Conservation (phyloP, 2,113 vertebrate genomes). For the Theristicus caerulescens region DNA sequence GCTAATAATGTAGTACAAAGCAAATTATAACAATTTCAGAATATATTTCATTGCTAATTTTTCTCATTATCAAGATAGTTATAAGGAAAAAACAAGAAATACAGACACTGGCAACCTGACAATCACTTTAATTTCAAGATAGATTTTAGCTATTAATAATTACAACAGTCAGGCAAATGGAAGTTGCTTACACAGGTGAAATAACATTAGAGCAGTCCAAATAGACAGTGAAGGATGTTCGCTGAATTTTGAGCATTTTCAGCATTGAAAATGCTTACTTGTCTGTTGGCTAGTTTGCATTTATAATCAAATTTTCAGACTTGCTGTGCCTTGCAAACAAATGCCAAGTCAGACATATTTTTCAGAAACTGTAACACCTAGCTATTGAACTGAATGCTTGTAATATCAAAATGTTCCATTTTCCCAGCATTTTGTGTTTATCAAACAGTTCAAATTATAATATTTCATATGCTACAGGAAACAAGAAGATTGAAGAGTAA, state of each 20-base stretch:
- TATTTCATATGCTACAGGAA: not conserved
- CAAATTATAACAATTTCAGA: not conserved
- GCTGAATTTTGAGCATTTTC: not conserved
- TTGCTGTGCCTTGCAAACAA: not conserved
- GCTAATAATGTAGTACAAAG: not conserved
- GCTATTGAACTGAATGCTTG: not conserved
- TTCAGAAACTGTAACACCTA: not conserved
- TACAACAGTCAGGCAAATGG: not conserved
- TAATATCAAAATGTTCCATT: not conserved
- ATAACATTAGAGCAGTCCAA: not conserved
- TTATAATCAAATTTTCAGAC: not conserved
- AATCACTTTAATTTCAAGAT: not conserved
- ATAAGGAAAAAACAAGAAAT: not conserved
- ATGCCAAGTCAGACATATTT: not conserved
- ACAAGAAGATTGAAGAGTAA: not conserved
- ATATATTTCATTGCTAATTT: not conserved
- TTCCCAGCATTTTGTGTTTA: not conserved
- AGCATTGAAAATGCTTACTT: not conserved
- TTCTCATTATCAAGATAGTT: not conserved
- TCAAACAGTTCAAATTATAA: not conserved
- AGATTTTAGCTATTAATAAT: not conserved
- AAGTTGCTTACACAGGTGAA: not conserved
- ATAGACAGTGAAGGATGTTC: not conserved
- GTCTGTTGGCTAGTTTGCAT: not conserved
- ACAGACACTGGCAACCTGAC: not conserved